Conservation (phyloP, 92 coral and sea anemone species). For the Phenganax marumi region DNA sequence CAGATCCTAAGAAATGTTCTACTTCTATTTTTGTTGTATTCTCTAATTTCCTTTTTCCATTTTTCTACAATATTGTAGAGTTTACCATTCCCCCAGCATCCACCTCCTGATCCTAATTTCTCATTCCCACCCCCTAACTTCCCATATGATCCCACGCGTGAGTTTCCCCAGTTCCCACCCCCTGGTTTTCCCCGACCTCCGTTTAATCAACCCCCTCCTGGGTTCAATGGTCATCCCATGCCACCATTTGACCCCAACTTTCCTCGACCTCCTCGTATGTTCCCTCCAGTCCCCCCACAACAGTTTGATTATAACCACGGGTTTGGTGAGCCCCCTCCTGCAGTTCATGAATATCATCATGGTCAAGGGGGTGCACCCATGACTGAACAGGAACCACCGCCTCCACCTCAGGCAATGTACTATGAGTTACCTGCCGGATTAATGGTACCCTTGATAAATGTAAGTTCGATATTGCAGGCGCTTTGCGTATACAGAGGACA, state of each 20-base stretch:
- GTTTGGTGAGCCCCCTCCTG: slow-evolving; percentile 61
- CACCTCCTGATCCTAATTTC: slow-evolving; percentile 57
- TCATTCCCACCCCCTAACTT: slow-evolving; percentile 71
- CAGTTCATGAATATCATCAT: slow-evolving; percentile 67
- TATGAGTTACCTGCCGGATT: slow-evolving; percentile 98
- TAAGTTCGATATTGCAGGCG: slow-evolving; percentile 31
- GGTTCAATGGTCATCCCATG: slow-evolving; percentile 58
- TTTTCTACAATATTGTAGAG: slow-evolving; percentile 21
- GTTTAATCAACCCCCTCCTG: slow-evolving; percentile 83
- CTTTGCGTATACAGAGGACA: neutral
- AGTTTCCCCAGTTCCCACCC: slow-evolving; percentile 52
- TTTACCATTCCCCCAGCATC: slow-evolving; percentile 48
- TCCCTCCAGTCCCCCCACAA: slow-evolving; percentile 74
- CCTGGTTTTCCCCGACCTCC: slow-evolving; percentile 73
- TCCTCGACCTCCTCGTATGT: slow-evolving; percentile 71
- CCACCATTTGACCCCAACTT: slow-evolving; percentile 63
- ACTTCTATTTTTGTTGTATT: neutral
- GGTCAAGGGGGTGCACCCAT: slow-evolving; percentile 61
- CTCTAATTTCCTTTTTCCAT: neutral
- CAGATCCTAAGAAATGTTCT: neutral
- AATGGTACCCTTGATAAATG: slow-evolving; percentile 94
- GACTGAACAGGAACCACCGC: slow-evolving; percentile 58
- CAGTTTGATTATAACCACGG: slow-evolving; percentile 84
- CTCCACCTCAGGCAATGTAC: slow-evolving; percentile 90
- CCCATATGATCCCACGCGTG: slow-evolving; percentile 32